These are phyloP conservation scores for Habrosyne pyritoides DNA, from an alignment of 2,888 invertebrate genomes.

Conservation along the genomic window DNA sequence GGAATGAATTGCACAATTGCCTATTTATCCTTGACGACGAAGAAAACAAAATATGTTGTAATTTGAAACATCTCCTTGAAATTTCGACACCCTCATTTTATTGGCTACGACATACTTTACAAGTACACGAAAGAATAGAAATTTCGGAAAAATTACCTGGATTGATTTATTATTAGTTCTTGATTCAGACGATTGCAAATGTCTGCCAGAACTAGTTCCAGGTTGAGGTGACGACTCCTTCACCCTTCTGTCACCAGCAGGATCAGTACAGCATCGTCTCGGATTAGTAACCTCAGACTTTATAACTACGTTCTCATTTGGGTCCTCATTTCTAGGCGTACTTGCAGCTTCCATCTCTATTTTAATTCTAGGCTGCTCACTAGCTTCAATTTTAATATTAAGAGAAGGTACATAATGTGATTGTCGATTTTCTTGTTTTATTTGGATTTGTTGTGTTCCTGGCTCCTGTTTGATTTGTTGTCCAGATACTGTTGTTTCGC, in stretches of 20 bases:
- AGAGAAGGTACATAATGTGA: constrained; percentile 15
- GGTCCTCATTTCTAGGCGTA: constrained; percentile 24
- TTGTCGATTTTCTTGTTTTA: constrained; percentile 48
- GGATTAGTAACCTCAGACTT: constrained; percentile 50
- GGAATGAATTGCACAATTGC: no score
- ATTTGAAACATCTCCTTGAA: no score
- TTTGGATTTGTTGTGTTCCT: constrained; percentile 33
- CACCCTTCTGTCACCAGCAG: constrained; percentile 49
- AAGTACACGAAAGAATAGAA: no score
- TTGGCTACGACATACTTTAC: no score
- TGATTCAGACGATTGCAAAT: constrained; percentile 32
- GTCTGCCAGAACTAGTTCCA: constrained; percentile 61
- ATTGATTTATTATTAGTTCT: constrained; percentile 26
- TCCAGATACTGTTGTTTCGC: constrained; percentile 23
- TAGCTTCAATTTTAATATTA: constrained; percentile 52
- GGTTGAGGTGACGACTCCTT: constrained; percentile 65
- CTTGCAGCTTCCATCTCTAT: neutral
- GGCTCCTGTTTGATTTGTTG: constrained; percentile 65
- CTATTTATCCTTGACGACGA: no score
- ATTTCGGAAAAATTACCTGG: constrained; percentile 36
- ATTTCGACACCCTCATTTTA: no score
- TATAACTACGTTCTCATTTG: constrained; percentile 44
- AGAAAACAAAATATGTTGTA: no score
- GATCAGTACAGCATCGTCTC: constrained; percentile 42
- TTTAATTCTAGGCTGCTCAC: constrained; percentile 23